Conservation (phyloP, 2,888 invertebrate genomes). For the Creontiades dilutus region DNA sequence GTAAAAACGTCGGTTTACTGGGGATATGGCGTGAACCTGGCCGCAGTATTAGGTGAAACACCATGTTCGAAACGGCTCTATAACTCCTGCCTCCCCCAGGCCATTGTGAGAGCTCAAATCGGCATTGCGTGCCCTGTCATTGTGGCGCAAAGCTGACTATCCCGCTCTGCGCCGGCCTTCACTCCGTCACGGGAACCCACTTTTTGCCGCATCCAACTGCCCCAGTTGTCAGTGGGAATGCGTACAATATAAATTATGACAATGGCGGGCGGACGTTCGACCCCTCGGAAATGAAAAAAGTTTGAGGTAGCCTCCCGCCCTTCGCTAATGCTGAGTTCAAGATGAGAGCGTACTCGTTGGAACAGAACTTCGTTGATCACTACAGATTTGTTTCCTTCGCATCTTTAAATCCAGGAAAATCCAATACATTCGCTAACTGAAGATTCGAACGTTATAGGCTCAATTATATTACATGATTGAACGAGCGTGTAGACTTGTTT, state of each 20-base stretch:
- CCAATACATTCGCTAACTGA: too few species aligned
- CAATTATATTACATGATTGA: too few species aligned
- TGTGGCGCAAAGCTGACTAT: slow-evolving; percentile 22
- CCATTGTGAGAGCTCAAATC: slow-evolving; percentile 20
- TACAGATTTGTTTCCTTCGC: too few species aligned
- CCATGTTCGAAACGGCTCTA: background rate
- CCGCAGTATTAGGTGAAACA: background rate
- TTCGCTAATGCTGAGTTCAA: too few species aligned
- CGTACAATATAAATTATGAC: slow-evolving; percentile 38
- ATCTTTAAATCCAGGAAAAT: too few species aligned
- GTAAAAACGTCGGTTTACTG: too few species aligned
- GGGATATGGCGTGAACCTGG: too few species aligned
- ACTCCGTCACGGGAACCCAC: background rate
- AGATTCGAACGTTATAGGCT: too few species aligned
- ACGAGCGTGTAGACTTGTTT: too few species aligned
- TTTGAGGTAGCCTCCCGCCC: background rate
- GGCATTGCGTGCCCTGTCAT: slow-evolving; percentile 53
- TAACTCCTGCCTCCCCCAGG: background rate
- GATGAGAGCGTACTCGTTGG: too few species aligned
- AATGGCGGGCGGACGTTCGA: background rate
- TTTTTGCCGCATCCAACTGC: slow-evolving; percentile 21
- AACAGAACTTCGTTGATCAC: too few species aligned
- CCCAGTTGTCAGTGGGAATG: slow-evolving; percentile 17
- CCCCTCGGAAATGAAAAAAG: slow-evolving; percentile 28
- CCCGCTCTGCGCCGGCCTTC: slow-evolving; percentile 27